Base-by-base conservation (phyloP, 2,888 invertebrate genomes). In the Abrostola tripartita region DNA sequence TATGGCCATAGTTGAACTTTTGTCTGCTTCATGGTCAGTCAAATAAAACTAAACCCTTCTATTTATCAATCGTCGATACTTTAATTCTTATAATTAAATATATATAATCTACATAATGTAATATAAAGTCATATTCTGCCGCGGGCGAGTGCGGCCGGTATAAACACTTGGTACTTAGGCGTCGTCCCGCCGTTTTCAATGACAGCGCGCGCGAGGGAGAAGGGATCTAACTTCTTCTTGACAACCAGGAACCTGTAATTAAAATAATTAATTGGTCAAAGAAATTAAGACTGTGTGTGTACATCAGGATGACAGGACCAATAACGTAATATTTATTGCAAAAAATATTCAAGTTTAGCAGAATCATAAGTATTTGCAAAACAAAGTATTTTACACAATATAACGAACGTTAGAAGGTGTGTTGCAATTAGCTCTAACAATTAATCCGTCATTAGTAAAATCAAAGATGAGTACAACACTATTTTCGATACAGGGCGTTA, bases 181-280 rank as follows among this genome's bases (percentile, higher is more conserved):
- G 93, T 92, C 6, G 71, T 77, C 0, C 94, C 94, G 0, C 93
- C 94, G 54, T 91, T 90, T 9, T 89, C 89, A 12, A 92, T 69
- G 10, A 91, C 84, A 0, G 88, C 92, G 0, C 85, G 85, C 0
- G 86, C 89, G 10, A 93, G 40, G 0, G 90, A 86, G 73, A 93
- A 92, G 0, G 93, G 93, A 4, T 93, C 84, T 36, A 93, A 9
- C 60, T 92, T 93, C 75, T 93, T 93, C 53, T 82, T 90, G 0
- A 94, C 92, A 0, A 94, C 94, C 1, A 93, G 82, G 70, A 93
- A 94, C 66, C 94, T 93, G 86, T 5, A 81, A 83, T 64, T 61
- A 58, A 37, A 54, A 12, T 36, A 24, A 24, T 11, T 42, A 9
- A 38, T 37, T 4, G 42, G 38, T 38, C 37, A 36, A 38, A 37